Evolutionary conservation across 2,888 invertebrate species (phyloP), one percentile per base, ranked within the genome.

Genomic region (Nasonovia ribisnigri): DNA sequence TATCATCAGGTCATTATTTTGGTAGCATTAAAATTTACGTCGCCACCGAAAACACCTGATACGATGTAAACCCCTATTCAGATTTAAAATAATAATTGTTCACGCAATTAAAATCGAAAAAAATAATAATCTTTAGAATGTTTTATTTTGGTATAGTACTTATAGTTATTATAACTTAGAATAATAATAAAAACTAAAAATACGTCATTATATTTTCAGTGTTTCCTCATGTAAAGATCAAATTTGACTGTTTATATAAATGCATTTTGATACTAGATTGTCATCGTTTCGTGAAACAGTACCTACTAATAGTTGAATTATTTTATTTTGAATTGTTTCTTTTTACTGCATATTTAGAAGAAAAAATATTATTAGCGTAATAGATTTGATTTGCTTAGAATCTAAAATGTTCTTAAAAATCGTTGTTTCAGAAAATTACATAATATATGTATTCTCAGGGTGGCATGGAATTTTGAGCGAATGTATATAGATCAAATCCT

Each of bases 1-100:
- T 92, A 92, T 92, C 92, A 51, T 54, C 88, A 51, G 92, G 88
- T 88, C 88, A 88, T 92, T 77, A 92, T 88, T 88, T 88, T 43
- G 42, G 92, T 67, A 43, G 92, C 67, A 77, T 92, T 92, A 88
- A 92, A 92, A 92, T 92, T 88, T 67, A 88, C 51, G 88, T 92
- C 88, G 87, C 42, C 88, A 42, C 92, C 51, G n/a, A 29, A 67
- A 51, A 92, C 87, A 92, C 92, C 87, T 42, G 42, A 67, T 87
- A 48, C 43, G 42, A 67, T 67, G 87, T 51, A 24, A 87, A 86
- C 60, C 26, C 20, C 13, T 13, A 26, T 3, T 1, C 13, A 29
- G 88, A 77, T 92, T 77, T n/a, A 77, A 84, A 51, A 48, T 16
- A 88, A 51, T 60, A 87, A 92, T 84, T 84, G 20, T 16, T 48